phyloP scores from a whole-genome alignment of 2,888 invertebrate species.

The Eustalomyia histrio region DNA sequence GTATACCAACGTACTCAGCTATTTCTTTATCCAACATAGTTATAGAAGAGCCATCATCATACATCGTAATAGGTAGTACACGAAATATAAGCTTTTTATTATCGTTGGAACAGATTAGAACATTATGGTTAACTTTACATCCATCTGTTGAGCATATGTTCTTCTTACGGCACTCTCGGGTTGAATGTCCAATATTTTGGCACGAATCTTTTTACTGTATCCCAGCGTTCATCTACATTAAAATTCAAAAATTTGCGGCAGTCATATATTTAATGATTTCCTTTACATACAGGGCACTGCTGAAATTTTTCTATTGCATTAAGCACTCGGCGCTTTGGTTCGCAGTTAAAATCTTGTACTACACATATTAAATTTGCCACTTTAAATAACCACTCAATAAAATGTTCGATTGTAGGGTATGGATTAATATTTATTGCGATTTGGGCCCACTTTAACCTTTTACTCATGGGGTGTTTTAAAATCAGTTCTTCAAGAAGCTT shows the following conservation, averaged over 20 bases:
- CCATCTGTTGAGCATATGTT: too few species aligned
- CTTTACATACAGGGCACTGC: slow-evolving; percentile 33
- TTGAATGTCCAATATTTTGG: slow-evolving; percentile 32
- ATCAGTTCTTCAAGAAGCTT: slow-evolving; percentile 61
- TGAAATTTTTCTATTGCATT: background rate
- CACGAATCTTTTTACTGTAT: slow-evolving; percentile 28
- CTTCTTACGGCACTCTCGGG: slow-evolving; percentile 16
- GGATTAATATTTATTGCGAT: slow-evolving; percentile 28
- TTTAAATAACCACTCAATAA: slow-evolving; percentile 55
- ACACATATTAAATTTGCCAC: slow-evolving; percentile 54
- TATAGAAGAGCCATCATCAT: slow-evolving; percentile 29
- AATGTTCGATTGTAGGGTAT: slow-evolving; percentile 33
- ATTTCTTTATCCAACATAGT: slow-evolving; percentile 29
- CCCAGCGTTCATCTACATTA: slow-evolving; percentile 28
- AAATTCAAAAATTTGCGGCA: slow-evolving; percentile 4
- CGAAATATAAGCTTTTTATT: too few species aligned
- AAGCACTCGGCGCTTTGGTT: slow-evolving; percentile 35
- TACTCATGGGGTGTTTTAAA: slow-evolving; percentile 52
- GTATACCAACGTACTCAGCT: slow-evolving; percentile 8
- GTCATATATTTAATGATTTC: too few species aligned
- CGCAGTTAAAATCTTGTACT: slow-evolving; percentile 24
- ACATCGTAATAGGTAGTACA: too few species aligned
- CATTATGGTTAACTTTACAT: slow-evolving; percentile 7
- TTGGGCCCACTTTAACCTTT: slow-evolving; percentile 44
- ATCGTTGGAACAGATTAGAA: slow-evolving; percentile 14